Evolutionary conservation across 2,888 invertebrate species (phyloP).

Genomic region (Brachyptera putata): DNA sequence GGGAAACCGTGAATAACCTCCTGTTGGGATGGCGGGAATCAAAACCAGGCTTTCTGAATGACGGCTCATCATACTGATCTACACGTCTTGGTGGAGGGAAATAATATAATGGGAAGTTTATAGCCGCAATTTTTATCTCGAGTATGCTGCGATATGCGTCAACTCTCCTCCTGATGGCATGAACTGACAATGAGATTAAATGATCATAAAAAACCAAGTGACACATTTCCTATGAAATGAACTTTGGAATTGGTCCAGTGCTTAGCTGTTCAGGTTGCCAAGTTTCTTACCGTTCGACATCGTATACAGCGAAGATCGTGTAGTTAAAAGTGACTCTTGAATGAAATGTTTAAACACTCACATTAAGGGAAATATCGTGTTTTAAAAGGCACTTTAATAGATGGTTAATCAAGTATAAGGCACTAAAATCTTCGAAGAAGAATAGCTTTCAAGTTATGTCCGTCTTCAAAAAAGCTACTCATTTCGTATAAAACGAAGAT

Average conservation of each 20-base stretch:
- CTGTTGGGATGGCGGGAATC: no score
- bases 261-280: neutral
- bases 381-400: neutral
- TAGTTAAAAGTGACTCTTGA: conserved; percentile 2
- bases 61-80: no score
- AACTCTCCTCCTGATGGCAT: neutral
- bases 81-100: no score
- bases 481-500: no score
- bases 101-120: no score
- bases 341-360: neutral
- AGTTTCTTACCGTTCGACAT: neutral
- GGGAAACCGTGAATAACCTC: no score
- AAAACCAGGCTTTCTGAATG: no score
- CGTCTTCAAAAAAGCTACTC: no score
- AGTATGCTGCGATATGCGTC: neutral
- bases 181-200: conserved; percentile 1
- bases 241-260: neutral
- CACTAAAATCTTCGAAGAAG: no score
- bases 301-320: neutral
- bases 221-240: no score
- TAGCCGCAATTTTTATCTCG: no score
- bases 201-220: neutral
- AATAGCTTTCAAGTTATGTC: no score
- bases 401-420: conserved; percentile 4
- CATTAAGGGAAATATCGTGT: neutral